Evolutionary conservation across 2,113 vertebrate genomes (phyloP).

Genomic region (Sylvietta virens): DNA sequence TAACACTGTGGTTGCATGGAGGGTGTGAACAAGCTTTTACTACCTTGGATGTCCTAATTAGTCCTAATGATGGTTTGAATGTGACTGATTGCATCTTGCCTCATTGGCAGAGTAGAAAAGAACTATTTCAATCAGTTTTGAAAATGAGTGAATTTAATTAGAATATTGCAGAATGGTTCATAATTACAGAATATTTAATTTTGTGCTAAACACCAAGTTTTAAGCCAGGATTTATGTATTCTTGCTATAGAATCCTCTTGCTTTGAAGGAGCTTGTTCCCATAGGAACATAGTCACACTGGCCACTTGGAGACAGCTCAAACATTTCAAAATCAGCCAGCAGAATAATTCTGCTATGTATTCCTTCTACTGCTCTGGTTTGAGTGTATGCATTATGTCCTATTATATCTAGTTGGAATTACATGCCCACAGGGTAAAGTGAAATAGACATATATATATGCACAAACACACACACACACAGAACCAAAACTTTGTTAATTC

Average conservation of each 20-base stretch:
- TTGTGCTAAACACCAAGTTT: not conserved
- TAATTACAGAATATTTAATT: not conserved
- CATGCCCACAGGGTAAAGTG: not conserved
- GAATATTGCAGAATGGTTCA: not conserved
- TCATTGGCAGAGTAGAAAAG: not conserved
- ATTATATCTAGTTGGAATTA: not conserved
- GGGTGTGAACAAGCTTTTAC: not conserved
- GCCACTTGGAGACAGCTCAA: not conserved
- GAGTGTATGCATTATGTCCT: not conserved
- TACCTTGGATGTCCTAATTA: not conserved
- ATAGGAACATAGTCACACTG: slow-evolving; percentile 18
- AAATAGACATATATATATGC: accelerated
- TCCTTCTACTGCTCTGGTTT: not conserved
- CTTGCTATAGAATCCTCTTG: not conserved
- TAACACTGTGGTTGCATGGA: not conserved
- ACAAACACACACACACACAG: accelerated
- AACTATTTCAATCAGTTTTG: not conserved
- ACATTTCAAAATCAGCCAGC: not conserved
- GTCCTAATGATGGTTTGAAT: not conserved
- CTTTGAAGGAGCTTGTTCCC: slow-evolving; percentile 26
- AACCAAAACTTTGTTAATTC: not conserved
- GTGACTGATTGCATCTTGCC: not conserved
- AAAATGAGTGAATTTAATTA: not conserved
- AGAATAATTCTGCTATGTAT: not conserved
- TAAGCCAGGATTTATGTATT: not conserved